Percentiles rank a stretch among this genome's conserved stretches.
Evolutionary conservation across 2,888 invertebrate species (phyloP).

Genomic region (Meiosimyza decipiens): DNA sequence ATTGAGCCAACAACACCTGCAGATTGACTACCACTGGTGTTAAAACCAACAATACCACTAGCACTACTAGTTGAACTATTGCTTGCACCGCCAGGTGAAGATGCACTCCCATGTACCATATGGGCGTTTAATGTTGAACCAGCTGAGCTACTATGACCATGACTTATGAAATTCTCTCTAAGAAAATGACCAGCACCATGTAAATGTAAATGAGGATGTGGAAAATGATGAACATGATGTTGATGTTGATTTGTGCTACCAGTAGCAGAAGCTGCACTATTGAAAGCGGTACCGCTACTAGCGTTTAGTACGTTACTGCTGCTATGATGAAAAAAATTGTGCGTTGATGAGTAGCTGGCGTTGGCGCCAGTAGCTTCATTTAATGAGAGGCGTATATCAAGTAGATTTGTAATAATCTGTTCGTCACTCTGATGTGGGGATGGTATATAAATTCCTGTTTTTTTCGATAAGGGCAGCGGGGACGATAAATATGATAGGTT

Average conservation of each 20-base stretch:
- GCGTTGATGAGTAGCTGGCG: slow-evolving; percentile 49
- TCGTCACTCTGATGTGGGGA: slow-evolving; percentile 55
- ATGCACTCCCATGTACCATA: slow-evolving; percentile 52
- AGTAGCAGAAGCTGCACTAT: slow-evolving; percentile 43
- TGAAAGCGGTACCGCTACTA: slow-evolving; percentile 49
- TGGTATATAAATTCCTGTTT: slow-evolving; percentile 63
- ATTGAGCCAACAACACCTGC: slow-evolving; percentile 60
- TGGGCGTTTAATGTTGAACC: slow-evolving; percentile 63
- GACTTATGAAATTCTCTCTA: slow-evolving; percentile 61
- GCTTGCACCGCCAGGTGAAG: slow-evolving; percentile 39
- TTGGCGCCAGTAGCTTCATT: slow-evolving; percentile 58
- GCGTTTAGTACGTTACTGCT: slow-evolving; percentile 48
- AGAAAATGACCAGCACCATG: slow-evolving; percentile 60
- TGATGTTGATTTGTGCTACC: slow-evolving; percentile 31
- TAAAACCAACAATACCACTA: slow-evolving; percentile 66
- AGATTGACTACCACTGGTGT: slow-evolving; percentile 68
- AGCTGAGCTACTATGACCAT: slow-evolving; percentile 61
- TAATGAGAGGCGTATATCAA: slow-evolving; percentile 63
- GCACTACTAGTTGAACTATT: slow-evolving; percentile 45
- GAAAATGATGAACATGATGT: slow-evolving; percentile 47
- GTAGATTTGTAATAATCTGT: slow-evolving; percentile 61
- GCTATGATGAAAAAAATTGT: slow-evolving; percentile 53
- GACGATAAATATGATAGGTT: too few species aligned
- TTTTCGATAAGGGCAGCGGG: too few species aligned
- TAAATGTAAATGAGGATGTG: slow-evolving; percentile 59